phyloP scores from a whole-genome alignment of 2,888 invertebrate genomes.

The Barypeithes pellucidus region DNA sequence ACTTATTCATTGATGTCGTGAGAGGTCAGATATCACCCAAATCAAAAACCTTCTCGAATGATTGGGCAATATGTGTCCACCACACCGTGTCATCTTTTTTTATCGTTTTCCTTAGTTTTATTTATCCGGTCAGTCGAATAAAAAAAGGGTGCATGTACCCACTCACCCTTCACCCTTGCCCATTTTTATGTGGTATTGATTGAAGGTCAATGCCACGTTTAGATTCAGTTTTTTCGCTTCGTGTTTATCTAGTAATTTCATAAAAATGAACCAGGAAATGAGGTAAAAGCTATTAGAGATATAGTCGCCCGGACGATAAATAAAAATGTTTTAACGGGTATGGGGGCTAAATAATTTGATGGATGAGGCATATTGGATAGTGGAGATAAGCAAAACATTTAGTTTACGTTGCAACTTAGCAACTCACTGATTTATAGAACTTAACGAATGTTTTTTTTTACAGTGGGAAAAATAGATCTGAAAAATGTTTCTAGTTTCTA shows the following conservation, averaged over 20 bases:
- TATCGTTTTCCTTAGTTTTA: constrained; percentile 34
- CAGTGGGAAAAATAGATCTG: too few species aligned
- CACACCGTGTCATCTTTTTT: constrained; percentile 33
- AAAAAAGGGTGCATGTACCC: constrained; percentile 57
- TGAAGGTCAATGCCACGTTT: constrained; percentile 61
- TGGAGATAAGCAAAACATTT: background rate
- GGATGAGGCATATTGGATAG: background rate
- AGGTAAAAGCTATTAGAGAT: constrained; percentile 34
- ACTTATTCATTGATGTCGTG: constrained; percentile 12
- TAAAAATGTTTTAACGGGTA: constrained; percentile 32
- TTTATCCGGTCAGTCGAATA: constrained; percentile 48
- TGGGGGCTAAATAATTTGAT: background rate
- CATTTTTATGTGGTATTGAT: constrained; percentile 60
- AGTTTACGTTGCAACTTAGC: too few species aligned
- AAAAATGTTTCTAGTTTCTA: too few species aligned
- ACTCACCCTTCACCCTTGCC: constrained; percentile 56
- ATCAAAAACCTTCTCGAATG: constrained; percentile 25
- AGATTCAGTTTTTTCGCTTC: constrained; percentile 54
- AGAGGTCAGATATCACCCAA: constrained; percentile 10
- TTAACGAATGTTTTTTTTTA: too few species aligned
- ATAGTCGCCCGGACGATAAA: constrained; percentile 14
- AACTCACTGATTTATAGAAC: too few species aligned
- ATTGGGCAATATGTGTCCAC: constrained; percentile 25
- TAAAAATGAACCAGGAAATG: constrained; percentile 42
- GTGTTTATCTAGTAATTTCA: constrained; percentile 44